A percentile compares a stretch with the other conserved stretches of the same genome.
These are phyloP conservation scores for Chelonus insularis DNA, from an alignment of 1,140 invertebrate species.

Conservation along the genomic window DNA sequence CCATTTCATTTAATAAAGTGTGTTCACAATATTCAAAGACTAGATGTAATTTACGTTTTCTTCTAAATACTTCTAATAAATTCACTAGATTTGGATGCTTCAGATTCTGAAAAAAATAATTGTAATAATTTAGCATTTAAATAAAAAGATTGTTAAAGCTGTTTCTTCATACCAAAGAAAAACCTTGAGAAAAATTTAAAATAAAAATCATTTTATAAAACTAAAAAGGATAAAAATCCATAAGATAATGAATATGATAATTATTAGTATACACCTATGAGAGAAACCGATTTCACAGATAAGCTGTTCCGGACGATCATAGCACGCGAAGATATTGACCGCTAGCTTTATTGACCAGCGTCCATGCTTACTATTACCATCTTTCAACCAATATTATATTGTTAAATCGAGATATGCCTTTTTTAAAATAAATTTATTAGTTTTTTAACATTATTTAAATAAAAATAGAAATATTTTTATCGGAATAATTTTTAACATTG, in stretches of 20 bases:
- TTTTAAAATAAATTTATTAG: too few species aligned
- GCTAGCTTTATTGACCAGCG: slow-evolving; percentile 51
- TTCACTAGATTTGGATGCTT: slow-evolving; percentile 99
- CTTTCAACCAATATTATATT: not conserved
- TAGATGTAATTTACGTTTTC: slow-evolving; percentile 94
- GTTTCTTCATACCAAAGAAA: too few species aligned
- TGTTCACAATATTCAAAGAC: slow-evolving; percentile 99
- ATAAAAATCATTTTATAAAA: not conserved
- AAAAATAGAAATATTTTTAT: too few species aligned
- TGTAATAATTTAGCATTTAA: slow-evolving; percentile 1
- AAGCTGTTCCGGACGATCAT: slow-evolving; percentile 29
- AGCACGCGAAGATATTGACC: slow-evolving; percentile 58
- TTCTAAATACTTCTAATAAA: slow-evolving; percentile 95
- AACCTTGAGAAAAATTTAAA: slow-evolving; percentile 39
- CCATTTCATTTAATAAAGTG: slow-evolving; percentile 94
- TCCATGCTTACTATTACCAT: slow-evolving; percentile 30
- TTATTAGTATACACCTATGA: slow-evolving; percentile 24
- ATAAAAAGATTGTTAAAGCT: not conserved
- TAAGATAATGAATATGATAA: slow-evolving; percentile 31
- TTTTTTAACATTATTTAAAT: too few species aligned
- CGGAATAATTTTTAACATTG: too few species aligned
- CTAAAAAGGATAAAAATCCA: slow-evolving; percentile 38
- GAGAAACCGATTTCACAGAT: slow-evolving; percentile 27
- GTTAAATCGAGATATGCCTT: too few species aligned
- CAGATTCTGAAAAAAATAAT: slow-evolving; percentile 81